Conservation (phyloP, 2,113 vertebrate genomes). For the Drymodes brunneopygia region DNA sequence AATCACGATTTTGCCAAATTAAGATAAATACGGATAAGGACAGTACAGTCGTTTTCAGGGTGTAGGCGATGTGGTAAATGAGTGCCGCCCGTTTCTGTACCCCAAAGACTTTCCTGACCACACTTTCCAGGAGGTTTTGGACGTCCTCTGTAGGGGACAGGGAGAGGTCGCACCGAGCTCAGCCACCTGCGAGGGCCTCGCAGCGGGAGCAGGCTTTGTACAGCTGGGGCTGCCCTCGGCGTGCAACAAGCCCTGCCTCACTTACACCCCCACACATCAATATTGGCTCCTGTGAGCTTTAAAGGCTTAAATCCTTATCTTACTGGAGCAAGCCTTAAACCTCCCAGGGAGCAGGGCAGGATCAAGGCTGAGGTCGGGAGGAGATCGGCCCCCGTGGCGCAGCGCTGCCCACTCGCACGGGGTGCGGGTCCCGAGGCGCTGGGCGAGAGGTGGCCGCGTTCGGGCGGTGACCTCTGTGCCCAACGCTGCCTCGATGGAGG, state of each 20-base stretch:
- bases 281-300: neutral
- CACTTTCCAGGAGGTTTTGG: neutral
- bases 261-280: neutral
- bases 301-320: neutral
- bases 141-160: fast-evolving
- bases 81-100: neutral
- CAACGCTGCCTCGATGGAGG: neutral
- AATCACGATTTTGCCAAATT: neutral
- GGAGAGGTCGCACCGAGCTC: neutral
- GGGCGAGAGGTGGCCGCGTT: neutral
- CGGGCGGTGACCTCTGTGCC: neutral
- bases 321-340: neutral
- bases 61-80: neutral
- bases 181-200: neutral
- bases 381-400: neutral
- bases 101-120: neutral
- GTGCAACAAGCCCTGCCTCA: neutral
- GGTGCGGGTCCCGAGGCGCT: neutral
- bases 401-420: neutral
- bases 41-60: fast-evolving
- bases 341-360: neutral
- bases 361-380: neutral
- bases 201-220: neutral
- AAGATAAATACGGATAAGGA: neutral
- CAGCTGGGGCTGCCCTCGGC: neutral